phyloP scores from a whole-genome alignment of 2,113 vertebrate species.

The Acrocephalus arundinaceus region DNA sequence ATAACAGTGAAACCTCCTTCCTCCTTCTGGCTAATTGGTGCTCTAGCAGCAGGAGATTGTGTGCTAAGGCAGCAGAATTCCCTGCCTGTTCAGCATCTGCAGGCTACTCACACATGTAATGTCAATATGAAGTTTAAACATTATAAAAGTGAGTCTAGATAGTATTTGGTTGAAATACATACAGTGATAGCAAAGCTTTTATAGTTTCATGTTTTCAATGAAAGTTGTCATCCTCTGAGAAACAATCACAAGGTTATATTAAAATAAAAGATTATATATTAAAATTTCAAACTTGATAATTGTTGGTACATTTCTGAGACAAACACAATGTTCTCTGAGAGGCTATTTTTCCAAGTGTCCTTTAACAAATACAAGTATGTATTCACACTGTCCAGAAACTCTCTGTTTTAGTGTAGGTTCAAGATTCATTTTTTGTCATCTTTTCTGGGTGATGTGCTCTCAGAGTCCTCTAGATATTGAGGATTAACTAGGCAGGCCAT shows the following conservation, averaged over 20 bases:
- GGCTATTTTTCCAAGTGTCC: not conserved
- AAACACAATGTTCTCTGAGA: not conserved
- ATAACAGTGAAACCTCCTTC: not conserved
- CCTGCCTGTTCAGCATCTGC: slow-evolving; percentile 11
- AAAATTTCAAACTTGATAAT: not conserved
- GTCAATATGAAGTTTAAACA: not conserved
- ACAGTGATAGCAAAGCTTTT: not conserved
- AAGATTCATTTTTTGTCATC: fast-evolving
- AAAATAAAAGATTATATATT: not conserved
- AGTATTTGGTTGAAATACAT: not conserved
- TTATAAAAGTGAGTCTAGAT: not conserved
- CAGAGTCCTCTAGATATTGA: not conserved
- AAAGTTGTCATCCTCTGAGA: not conserved
- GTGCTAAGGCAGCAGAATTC: slow-evolving; percentile 28
- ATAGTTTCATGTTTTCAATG: not conserved
- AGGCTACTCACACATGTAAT: not conserved
- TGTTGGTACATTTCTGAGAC: not conserved
- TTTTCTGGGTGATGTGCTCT: not conserved
- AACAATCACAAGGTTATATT: not conserved
- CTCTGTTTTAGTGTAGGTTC: not conserved
- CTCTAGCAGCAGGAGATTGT: not conserved
- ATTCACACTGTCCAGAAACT: not conserved
- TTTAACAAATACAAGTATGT: fast-evolving
- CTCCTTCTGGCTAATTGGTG: slow-evolving; percentile 47
- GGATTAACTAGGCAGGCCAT: not conserved